phyloP scores from a whole-genome alignment of 2,113 vertebrate species.

The Xiphophorus maculatus region DNA sequence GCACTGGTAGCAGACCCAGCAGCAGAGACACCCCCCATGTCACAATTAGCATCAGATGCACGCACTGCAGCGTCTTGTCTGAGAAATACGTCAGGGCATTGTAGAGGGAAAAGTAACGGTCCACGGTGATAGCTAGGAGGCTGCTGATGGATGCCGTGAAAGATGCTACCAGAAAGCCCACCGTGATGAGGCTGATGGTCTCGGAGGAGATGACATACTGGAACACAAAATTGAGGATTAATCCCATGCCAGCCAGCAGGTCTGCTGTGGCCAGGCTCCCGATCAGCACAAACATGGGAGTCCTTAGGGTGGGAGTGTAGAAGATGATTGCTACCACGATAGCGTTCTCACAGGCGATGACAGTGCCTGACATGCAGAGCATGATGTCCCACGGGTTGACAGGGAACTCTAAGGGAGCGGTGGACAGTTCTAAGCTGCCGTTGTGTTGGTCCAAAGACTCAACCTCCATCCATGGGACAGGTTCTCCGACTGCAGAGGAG shows the following conservation, averaged over 20 bases:
- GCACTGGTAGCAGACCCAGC: constrained; percentile 89
- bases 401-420: constrained; percentile 74
- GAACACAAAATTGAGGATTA: constrained; percentile 97
- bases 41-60: constrained; percentile 89
- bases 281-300: constrained; percentile 95
- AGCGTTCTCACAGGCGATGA: constrained; percentile 96
- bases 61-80: constrained; percentile 89
- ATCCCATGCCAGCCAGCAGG: constrained; percentile 92
- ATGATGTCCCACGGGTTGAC: constrained; percentile 97
- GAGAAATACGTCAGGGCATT: constrained; percentile 97
- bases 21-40: constrained; percentile 93
- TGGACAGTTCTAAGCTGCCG: constrained; percentile 81
- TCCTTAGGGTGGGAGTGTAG: constrained; percentile 91
- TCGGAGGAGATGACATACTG: constrained; percentile 94
- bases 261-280: constrained; percentile 96
- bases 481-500: constrained; percentile 59
- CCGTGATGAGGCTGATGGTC: constrained; percentile 92
- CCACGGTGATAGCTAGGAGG: constrained; percentile 94
- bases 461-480: constrained; percentile 62
- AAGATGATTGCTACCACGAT: constrained; percentile 96
- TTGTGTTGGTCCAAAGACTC: constrained; percentile 61
- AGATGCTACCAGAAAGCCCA: constrained; percentile 95
- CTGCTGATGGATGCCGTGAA: constrained; percentile 97
- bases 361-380: constrained; percentile 94
- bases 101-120: constrained; percentile 96